Evolutionary conservation across 1,140 invertebrate genomes (phyloP).

Genomic region (Onthophagus taurus): DNA sequence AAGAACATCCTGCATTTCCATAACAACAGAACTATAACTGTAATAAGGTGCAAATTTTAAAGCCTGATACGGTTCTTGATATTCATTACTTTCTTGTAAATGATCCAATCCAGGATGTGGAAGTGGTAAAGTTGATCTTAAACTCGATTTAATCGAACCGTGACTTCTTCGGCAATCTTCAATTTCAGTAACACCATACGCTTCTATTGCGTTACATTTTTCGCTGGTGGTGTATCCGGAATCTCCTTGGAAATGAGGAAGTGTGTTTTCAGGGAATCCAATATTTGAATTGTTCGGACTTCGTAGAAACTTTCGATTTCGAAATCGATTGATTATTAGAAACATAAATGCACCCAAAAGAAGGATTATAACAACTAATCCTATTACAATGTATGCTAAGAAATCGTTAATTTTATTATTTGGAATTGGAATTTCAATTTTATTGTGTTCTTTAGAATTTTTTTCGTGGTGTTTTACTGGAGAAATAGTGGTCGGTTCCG

Average conservation of each 20-base stretch:
- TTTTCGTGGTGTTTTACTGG: constrained; percentile 38
- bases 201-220: constrained; percentile 32
- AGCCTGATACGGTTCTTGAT: constrained; percentile 71
- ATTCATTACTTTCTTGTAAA: constrained; percentile 59
- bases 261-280: constrained; percentile 30
- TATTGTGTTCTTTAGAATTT: constrained; percentile 38
- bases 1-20: constrained; percentile 64
- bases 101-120: constrained; percentile 41
- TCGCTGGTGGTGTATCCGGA: constrained; percentile 28
- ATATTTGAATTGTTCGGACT: constrained; percentile 60
- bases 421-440: constrained; percentile 50
- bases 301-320: constrained; percentile 67
- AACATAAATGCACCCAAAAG: constrained; percentile 63
- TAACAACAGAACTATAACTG: constrained; percentile 66
- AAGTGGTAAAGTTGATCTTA: constrained; percentile 45
- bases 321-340: constrained; percentile 65
- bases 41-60: constrained; percentile 67
- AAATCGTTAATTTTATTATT: constrained; percentile 63
- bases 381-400: constrained; percentile 74
- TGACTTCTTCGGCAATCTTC: constrained; percentile 34
- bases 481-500: constrained; percentile 33
- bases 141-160: constrained; percentile 38
- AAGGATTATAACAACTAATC: constrained; percentile 67
- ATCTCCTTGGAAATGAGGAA: constrained; percentile 27
- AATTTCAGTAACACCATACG: constrained; percentile 36